phyloP scores from a whole-genome alignment of 2,797 vertebrate genomes.

The Mastacembelus armatus region DNA sequence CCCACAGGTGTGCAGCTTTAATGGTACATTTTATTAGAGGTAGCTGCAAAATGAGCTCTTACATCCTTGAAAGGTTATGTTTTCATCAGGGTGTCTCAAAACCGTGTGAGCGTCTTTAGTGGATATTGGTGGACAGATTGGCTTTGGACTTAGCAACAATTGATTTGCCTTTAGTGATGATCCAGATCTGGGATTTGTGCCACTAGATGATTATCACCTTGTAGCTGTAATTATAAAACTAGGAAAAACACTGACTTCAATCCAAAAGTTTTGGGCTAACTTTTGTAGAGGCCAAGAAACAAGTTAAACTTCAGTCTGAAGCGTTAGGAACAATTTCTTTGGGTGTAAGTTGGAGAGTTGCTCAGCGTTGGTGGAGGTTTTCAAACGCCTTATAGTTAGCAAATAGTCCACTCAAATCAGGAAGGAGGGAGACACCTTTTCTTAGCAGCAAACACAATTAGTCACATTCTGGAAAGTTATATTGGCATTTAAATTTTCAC shows the following conservation, averaged over 20 bases:
- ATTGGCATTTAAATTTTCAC: conserved; percentile 6
- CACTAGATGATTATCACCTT: conserved; percentile 69
- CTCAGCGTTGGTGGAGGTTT: conserved; percentile 39
- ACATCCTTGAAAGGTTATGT: neutral
- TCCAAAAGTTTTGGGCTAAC: conserved; percentile 49
- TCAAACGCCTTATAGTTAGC: neutral
- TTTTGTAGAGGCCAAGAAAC: conserved; percentile 41
- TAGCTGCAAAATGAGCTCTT: conserved; percentile 4
- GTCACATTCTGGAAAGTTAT: conserved; percentile 23
- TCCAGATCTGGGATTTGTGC: conserved; percentile 70
- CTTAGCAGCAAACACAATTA: conserved; percentile 20
- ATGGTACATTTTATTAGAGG: neutral
- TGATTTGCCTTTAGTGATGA: conserved; percentile 40
- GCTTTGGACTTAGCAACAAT: conserved; percentile 51
- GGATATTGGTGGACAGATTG: conserved; percentile 50
- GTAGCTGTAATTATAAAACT: conserved; percentile 50
- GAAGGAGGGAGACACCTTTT: conserved; percentile 36
- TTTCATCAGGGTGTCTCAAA: conserved; percentile 5
- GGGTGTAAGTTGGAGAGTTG: conserved; percentile 49
- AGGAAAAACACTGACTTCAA: conserved; percentile 2
- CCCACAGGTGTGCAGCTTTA: conserved; percentile 11
- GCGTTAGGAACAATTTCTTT: conserved; percentile 51
- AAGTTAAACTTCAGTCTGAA: conserved; percentile 28
- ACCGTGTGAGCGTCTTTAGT: conserved; percentile 11
- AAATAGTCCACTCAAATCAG: conserved; percentile 32